Base-by-base conservation (phyloP, 37 sponge, comb jelly and placozoan genomes). In the Halisarca cf. caerulea region DNA sequence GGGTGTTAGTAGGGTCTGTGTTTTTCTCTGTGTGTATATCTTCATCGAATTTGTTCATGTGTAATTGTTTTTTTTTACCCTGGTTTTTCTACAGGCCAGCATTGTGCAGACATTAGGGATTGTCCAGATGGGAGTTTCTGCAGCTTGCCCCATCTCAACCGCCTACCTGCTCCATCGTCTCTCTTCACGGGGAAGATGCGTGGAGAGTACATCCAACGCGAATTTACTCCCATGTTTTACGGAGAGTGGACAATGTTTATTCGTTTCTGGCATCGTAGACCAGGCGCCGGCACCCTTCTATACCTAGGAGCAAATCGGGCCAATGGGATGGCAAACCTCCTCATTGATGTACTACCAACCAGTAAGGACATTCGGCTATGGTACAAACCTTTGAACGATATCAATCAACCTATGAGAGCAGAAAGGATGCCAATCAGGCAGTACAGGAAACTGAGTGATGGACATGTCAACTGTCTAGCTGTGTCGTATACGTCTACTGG, bases 231-330 rank as follows among this genome's bases (percentile, higher is more conserved):
- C 44, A 2, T 3, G 36, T 74, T 74, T 43, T 0, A 2, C 6
- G 45, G 7, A 6, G 24, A 40, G n/a, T 74, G 77, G 77, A 74
- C 77, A n/a, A 3, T 74, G 36, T 39, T 74, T 25, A 74, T 9
- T n/a, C 32, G 43, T 2, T 74, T 74, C 77, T 38, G 42, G 77
- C 42, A 74, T 6, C 42, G 45, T 8, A 74, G 6, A 44, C 4
- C 1, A 9, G 41, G 25, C 6, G 30, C 9, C 15, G 64, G 18
- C 30, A 62, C 64, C 41, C 23, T 74, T 40, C 45, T 74, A 2
- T 41, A 74, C 36, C 2, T 44, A 1, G 44, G 77, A 39, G 44
- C 38, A n/a, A 8, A 40, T 1, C 0, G 24, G 18, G 6, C 21
- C 23, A 7, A 43, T 8, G 45, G 21, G 14, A 2, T 3, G 2